These are phyloP conservation scores for Eptesicus fuscus DNA, from an alignment of 2,113 vertebrate genomes.

Conservation along the genomic window DNA sequence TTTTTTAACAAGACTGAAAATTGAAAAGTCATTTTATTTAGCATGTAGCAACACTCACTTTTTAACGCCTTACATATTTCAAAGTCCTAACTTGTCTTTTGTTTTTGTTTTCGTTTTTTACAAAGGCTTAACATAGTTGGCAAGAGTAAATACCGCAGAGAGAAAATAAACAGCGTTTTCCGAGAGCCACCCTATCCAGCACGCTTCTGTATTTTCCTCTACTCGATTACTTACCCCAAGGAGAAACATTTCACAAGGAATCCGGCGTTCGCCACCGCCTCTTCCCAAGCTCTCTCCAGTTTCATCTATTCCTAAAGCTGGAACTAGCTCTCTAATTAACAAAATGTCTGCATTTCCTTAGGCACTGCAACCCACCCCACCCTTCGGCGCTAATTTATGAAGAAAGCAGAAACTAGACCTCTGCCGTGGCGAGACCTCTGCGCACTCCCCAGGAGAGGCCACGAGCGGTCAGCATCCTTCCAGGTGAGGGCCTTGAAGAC, in stretches of 20 bases:
- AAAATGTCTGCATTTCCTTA: constrained; percentile 57
- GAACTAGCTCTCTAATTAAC: constrained; percentile 46
- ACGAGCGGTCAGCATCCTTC: constrained; percentile 60
- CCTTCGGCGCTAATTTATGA: constrained; percentile 53
- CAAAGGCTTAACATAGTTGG: constrained; percentile 21
- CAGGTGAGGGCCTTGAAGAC: constrained; percentile 52
- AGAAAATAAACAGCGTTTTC: constrained; percentile 21
- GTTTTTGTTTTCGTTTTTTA: neutral
- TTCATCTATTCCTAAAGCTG: constrained; percentile 34
- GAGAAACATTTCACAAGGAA: constrained; percentile 31
- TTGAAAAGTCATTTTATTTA: neutral
- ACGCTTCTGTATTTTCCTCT: neutral
- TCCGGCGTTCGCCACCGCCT: neutral
- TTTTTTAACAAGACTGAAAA: constrained; percentile 19
- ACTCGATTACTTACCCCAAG: constrained; percentile 54
- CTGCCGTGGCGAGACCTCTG: constrained; percentile 5
- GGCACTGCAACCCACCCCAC: constrained; percentile 59
- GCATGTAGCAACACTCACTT: neutral
- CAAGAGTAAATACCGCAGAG: constrained; percentile 41
- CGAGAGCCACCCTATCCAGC: constrained; percentile 1
- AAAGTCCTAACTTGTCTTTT: constrained; percentile 33
- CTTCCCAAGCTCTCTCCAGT: constrained; percentile 27
- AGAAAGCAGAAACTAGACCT: constrained; percentile 24
- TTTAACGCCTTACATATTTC: neutral
- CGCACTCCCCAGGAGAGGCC: constrained; percentile 46